phyloP scores from a whole-genome alignment of 2,888 invertebrate genomes.

The Nymphalis c-album region DNA sequence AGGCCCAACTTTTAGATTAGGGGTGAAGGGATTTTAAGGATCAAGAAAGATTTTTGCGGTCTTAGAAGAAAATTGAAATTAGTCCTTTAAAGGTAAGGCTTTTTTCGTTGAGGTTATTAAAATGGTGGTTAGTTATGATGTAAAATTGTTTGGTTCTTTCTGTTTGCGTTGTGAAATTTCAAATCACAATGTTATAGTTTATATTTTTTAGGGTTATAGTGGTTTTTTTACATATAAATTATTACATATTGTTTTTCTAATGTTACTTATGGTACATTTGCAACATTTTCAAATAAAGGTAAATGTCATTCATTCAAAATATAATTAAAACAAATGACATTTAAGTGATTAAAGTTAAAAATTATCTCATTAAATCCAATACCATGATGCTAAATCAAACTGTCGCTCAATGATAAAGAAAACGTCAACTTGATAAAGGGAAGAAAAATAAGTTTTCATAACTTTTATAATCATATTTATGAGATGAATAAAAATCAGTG shows the following conservation, averaged over 20 bases:
- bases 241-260: no score
- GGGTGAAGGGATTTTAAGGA: slow-evolving; percentile 64
- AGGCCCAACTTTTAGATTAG: slow-evolving; percentile 69
- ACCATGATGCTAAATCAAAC: slow-evolving; percentile 55
- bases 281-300: no score
- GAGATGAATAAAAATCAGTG: slow-evolving; percentile 29
- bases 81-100: slow-evolving; percentile 59
- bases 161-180: no score
- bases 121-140: no score
- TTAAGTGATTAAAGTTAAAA: slow-evolving; percentile 11
- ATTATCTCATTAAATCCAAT: slow-evolving; percentile 18
- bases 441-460: slow-evolving; percentile 25
- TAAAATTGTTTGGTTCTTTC: not conserved
- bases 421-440: slow-evolving; percentile 57
- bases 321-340: no score
- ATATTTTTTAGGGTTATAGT: no score
- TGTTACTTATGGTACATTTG: no score
- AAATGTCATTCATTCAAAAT: no score
- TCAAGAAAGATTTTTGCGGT: slow-evolving; percentile 61
- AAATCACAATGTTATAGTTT: no score
- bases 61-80: slow-evolving; percentile 75
- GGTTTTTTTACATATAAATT: no score
- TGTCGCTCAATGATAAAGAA: slow-evolving; percentile 52
- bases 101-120: slow-evolving; percentile 21
- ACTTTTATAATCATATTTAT: slow-evolving; percentile 31